phyloP scores from a whole-genome alignment of 2,113 vertebrate genomes.

The Okapia johnstoni region DNA sequence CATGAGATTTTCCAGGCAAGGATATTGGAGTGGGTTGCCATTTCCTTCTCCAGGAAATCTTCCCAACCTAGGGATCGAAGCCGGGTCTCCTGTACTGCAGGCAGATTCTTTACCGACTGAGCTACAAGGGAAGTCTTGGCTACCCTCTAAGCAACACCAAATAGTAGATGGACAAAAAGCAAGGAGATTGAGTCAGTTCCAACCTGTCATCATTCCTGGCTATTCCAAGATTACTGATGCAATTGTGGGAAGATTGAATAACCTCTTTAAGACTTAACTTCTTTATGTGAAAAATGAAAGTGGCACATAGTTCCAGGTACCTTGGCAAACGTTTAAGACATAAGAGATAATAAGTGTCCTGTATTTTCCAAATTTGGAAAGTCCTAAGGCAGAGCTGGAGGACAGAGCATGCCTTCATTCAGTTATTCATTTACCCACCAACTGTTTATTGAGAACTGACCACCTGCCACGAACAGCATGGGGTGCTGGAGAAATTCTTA shows the following conservation, averaged over 20 bases:
- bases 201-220: background rate
- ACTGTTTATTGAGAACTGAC: background rate
- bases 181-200: background rate
- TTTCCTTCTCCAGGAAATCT: too few species aligned
- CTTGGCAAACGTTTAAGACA: background rate
- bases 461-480: rapidly evolving
- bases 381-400: background rate
- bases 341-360: background rate
- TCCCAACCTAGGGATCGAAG: too few species aligned
- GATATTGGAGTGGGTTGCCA: too few species aligned
- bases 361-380: background rate
- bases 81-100: too few species aligned
- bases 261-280: background rate
- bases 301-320: background rate
- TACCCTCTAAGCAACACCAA: background rate
- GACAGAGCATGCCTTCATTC: background rate
- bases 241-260: background rate
- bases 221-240: background rate
- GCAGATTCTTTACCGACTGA: too few species aligned
- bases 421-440: background rate
- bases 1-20: too few species aligned
- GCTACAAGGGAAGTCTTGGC: background rate
- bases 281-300: background rate
- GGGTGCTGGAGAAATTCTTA: too few species aligned
- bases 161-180: background rate